phyloP scores from a whole-genome alignment of 2,797 vertebrate species.

The Sebastes minor region DNA sequence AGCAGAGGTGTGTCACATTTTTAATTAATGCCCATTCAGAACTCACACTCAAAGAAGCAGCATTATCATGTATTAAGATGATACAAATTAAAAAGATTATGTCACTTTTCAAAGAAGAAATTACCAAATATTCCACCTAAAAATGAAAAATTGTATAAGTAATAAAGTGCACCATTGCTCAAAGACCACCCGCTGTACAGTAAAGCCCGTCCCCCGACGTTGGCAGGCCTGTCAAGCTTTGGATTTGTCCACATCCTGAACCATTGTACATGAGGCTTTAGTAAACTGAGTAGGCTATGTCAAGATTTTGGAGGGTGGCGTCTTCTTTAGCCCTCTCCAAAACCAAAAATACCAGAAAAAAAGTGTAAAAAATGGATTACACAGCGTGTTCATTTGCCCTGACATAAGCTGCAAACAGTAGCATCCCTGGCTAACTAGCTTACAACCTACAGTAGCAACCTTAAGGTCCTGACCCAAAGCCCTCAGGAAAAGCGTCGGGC shows the following conservation, averaged over 20 bases:
- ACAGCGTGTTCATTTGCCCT: not conserved
- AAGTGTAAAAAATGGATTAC: not conserved
- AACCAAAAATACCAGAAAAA: not conserved
- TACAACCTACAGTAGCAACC: too few species aligned
- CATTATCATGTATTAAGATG: not conserved
- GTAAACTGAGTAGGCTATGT: not conserved
- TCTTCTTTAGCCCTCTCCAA: not conserved
- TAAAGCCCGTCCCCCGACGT: not conserved
- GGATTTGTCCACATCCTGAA: not conserved
- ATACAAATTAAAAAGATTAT: too few species aligned
- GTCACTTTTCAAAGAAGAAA: not conserved
- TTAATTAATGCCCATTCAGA: not conserved
- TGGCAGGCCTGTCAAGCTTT: not conserved
- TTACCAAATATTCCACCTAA: not conserved
- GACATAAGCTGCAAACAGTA: not conserved
- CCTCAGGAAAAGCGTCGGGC: rapidly evolving
- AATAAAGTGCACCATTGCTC: not conserved
- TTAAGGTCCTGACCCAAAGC: too few species aligned
- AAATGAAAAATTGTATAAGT: not conserved
- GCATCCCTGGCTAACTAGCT: not conserved
- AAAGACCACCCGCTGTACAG: not conserved
- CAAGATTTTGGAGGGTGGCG: not conserved
- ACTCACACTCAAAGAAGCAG: not conserved
- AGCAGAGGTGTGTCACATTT: not conserved
- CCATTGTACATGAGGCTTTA: not conserved